These are phyloP conservation scores for Latrodectus hesperus DNA, from an alignment of 2,888 invertebrate species.

Conservation along the genomic window DNA sequence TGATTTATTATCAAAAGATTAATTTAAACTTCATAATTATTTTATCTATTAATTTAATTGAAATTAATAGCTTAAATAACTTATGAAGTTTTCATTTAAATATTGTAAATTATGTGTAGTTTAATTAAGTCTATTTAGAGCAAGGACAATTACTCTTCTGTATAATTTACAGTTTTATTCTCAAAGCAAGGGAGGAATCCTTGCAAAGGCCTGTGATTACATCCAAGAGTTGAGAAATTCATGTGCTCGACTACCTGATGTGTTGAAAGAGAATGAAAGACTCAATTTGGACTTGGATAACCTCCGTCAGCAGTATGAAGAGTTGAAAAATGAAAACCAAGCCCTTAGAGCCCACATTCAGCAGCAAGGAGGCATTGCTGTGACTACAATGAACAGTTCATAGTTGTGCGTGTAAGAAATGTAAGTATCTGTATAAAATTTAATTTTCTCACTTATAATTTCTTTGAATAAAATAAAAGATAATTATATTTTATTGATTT, in stretches of 20 bases:
- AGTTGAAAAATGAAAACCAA: slow-evolving; percentile 85
- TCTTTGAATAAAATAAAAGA: no score
- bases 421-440: no score
- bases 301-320: slow-evolving; percentile 72
- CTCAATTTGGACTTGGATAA: slow-evolving; percentile 66
- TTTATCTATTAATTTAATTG: no score
- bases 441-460: no score
- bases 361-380: slow-evolving; percentile 79
- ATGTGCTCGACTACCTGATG: slow-evolving; percentile 67
- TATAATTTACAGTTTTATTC: slow-evolving; percentile 68
- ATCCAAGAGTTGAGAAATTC: slow-evolving; percentile 84
- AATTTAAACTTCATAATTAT: no score
- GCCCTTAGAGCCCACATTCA: slow-evolving; percentile 81
- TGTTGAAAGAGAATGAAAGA: slow-evolving; percentile 70
- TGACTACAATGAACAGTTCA: slow-evolving; percentile 32
- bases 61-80: no score
- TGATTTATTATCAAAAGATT: no score
- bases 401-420: slow-evolving; percentile 23
- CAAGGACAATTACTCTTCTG: slow-evolving; percentile 44
- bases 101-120: no score
- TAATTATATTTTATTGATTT: no score
- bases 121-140: background rate
- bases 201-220: slow-evolving; percentile 96
- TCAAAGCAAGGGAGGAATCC: slow-evolving; percentile 94
- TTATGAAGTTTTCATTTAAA: no score